Base-by-base conservation (phyloP, 2,113 vertebrate genomes). In the Bagarius yarrelli region DNA sequence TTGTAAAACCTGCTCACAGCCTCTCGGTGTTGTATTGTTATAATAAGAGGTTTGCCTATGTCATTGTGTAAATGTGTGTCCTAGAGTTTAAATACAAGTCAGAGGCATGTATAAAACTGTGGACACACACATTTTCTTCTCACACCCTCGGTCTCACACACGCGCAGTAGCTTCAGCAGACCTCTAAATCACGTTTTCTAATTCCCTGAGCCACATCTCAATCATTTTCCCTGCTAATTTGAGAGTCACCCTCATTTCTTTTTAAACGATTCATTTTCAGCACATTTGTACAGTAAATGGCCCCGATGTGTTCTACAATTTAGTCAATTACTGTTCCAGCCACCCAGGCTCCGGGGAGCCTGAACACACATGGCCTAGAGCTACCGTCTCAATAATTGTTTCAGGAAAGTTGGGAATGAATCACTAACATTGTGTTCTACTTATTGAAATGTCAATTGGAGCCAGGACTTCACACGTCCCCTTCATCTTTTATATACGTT, bases 241-340 rank as follows among this genome's bases (percentile, higher is more conserved):
- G 93, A 93, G 94, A 94, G 93, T 95, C 95, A 94, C 94, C 94
- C 94, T 98, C 95, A 94, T 97, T 96, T 96, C 91, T 95, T 96
- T 96, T 95, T 91, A 96, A 95, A 95, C 94, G 95, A 97, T 96
- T 98, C 95, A 94, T 97, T 97, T 96, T 94, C 94, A 89, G 91
- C 94, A 95, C 95, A 96, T 98, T 99, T 98, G 95, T 98, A 95
- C 94, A 93, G 85, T 86, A 98, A 98, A 98, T 96, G 96, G 97
- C 95, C 94, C 94, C 96, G 95, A 98, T 98, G 96, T 98, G 96
- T 92, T 93, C 90, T 93, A 97, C 96, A 98, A 98, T 98, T 96
- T 95, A 98, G 96, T 97, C 96, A 98, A 98, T 99, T 98, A 98
- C 96, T 97, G 96, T 99, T 99, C 95, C 97, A 99, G 98, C 96